A percentile compares a stretch with the other conserved stretches of the same genome.
Evolutionary conservation across 2,888 invertebrate species (phyloP).

Genomic region (Platynereis dumerilii): DNA sequence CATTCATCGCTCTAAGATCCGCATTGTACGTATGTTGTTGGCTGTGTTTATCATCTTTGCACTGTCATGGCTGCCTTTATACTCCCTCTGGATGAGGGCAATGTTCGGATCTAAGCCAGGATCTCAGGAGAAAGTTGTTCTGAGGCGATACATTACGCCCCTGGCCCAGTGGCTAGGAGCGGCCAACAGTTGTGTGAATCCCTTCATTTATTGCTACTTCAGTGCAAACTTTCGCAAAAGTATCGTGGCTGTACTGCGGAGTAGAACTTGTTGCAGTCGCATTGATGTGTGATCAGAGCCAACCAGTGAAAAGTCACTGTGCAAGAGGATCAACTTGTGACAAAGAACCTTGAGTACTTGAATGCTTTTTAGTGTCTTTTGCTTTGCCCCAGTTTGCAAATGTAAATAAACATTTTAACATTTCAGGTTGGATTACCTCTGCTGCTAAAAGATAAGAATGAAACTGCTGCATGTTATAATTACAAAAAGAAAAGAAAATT

Average conservation of each 20-base stretch:
- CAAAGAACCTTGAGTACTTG: no score
- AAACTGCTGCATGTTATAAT: no score
- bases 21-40: conserved; percentile 33
- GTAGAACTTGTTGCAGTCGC: conserved; percentile 20
- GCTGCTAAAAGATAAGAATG: no score
- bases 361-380: no score
- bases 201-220: conserved; percentile 34
- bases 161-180: conserved; percentile 34
- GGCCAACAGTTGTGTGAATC: conserved; percentile 32
- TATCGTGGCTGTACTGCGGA: conserved; percentile 65
- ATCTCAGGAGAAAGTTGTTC: conserved; percentile 23
- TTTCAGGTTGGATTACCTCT: no score
- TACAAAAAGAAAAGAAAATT: no score
- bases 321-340: no score
- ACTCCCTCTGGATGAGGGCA: conserved; percentile 25
- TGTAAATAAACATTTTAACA: no score
- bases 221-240: conserved; percentile 91
- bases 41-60: conserved; percentile 30
- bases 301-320: no score
- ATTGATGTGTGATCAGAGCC: neutral
- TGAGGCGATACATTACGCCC: conserved; percentile 22
- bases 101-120: conserved; percentile 29
- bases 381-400: no score
- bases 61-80: conserved; percentile 33
- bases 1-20: conserved; percentile 32